phyloP scores from a whole-genome alignment of 2,888 invertebrate genomes.

The Pachymerium ferrugineum region DNA sequence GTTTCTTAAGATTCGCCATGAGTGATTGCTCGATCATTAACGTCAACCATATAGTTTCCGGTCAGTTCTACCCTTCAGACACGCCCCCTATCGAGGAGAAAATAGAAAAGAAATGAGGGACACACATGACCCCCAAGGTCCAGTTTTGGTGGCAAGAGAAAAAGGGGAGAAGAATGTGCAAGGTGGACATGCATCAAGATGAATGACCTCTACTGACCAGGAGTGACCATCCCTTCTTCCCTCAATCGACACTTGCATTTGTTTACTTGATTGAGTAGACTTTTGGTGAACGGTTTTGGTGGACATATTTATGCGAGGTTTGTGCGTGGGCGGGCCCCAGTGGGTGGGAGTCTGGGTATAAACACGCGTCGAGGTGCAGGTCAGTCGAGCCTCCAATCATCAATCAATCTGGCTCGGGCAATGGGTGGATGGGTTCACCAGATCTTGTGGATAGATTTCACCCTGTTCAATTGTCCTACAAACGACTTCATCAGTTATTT shows the following conservation, averaged over 20 bases:
- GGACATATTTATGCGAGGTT: background rate
- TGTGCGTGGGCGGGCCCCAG: background rate
- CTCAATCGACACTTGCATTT: background rate
- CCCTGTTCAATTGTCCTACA: constrained; percentile 13
- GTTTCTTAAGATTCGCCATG: background rate
- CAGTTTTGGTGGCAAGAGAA: background rate
- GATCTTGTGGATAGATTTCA: background rate
- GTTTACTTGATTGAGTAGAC: no score
- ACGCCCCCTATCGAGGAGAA: background rate
- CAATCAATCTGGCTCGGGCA: background rate
- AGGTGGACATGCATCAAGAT: background rate
- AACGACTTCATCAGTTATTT: background rate
- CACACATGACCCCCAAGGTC: background rate
- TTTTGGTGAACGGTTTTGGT: no score
- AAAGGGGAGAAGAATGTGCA: no score
- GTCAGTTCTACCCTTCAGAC: background rate
- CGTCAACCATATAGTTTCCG: background rate
- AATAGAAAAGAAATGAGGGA: constrained; percentile 6
- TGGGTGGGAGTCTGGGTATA: background rate
- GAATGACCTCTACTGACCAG: background rate
- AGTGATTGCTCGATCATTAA: constrained; percentile 13
- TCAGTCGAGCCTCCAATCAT: background rate
- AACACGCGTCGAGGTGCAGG: constrained; percentile 8
- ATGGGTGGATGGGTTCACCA: background rate
- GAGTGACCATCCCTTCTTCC: no score